Base-by-base conservation (phyloP, 2,797 vertebrate species). In the Etheostoma perlongum region DNA sequence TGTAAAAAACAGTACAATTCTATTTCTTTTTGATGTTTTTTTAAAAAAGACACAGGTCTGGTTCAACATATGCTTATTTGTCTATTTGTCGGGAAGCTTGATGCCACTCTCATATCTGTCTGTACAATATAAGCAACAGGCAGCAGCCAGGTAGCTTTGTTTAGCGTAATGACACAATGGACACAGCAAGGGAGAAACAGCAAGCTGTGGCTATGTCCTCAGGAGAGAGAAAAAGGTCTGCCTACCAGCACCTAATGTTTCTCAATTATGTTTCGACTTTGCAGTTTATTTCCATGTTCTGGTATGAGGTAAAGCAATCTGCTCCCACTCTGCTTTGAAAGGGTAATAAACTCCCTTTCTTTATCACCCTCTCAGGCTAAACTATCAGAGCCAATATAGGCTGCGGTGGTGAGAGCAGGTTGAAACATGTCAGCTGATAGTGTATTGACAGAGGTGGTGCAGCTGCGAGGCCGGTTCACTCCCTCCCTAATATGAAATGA, bases 401-500 rank as follows among this genome's bases (percentile, higher is more conserved):
- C 65, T 27, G 60, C 2, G 40, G 23, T 52, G 74, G 15, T 21
- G 68, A 44, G 49, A 48, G 72, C 90, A 67, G 65, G 93, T 87
- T 83, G 49, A 76, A 78, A 83, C 93, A 79, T 44, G 91, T 81
- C 82, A 53, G 84, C 86, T 77, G 72, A 83, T 82, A 47, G 66
- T 0, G 67, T 74, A 82, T 76, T 74, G 79, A 88, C 79, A 72
- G 79, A 89, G 58, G 18, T 6, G 42, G 8, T 46, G 74, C 66
- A 72, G 79, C 74, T 72, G 74, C 10, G 72, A 27, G 59, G 60
- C 58, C 55, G 73, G 71, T 85, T 88, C 78, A 55, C 85, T 81
- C 87, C 64, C 77, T 81, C 33, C 58, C 67, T 61, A 19, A 76
- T 64, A 70, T 71, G 13, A 83, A 82, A 74, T 83, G 13, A 82